Base-by-base conservation (phyloP, 2,888 invertebrate genomes). In the Glaucopsyche alexis region DNA sequence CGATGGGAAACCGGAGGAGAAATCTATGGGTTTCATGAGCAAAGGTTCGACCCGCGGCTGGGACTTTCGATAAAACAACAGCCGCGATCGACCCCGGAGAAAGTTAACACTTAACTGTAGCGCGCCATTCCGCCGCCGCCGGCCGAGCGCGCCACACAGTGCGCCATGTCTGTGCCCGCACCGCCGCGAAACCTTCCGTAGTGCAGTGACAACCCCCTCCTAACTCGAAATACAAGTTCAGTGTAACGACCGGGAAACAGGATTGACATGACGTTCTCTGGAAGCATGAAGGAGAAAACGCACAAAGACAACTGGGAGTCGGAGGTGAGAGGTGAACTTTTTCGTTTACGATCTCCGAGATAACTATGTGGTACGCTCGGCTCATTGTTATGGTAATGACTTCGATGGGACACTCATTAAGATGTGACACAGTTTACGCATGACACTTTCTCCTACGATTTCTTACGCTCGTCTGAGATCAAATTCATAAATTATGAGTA, bases 71-170 rank as follows among this genome's bases (percentile, higher is more conserved):
- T 91, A 86, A 86, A 86, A 88, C 86, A 84, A 82, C 85, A 50
- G 72, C 49, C 29, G 65, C 49, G 16, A 38, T 19, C 81, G 82
- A 83, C 79, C 80, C 80, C 84, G 87, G 92, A 92, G 93, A 93
- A 93, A 93, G 93, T 93, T 93, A 92, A 93, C 93, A 93, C 93
- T 93, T 93, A 92, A 93, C 93, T 89, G 93, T 93, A 86, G 89
- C 89, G 88, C 89, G 88, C 90, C 90, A 88, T 89, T 89, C 85
- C 84, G 84, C 81, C 75, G 74, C 78, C 72, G 74, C 74, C 73
- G 72, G 79, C 80, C 78, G 79, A 82, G 80, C 77, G 80, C 80
- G 82, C 77, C 78, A 79, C 75, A 78, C 79, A 3, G 29, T 80
- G 79, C 74, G 78, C 80, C 81, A 78, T 77, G 77, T 80, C 75